Percentiles rank a stretch among this genome's conserved stretches.
phyloP scores from a whole-genome alignment of 2,888 invertebrate species.

The Nycteola revayana region DNA sequence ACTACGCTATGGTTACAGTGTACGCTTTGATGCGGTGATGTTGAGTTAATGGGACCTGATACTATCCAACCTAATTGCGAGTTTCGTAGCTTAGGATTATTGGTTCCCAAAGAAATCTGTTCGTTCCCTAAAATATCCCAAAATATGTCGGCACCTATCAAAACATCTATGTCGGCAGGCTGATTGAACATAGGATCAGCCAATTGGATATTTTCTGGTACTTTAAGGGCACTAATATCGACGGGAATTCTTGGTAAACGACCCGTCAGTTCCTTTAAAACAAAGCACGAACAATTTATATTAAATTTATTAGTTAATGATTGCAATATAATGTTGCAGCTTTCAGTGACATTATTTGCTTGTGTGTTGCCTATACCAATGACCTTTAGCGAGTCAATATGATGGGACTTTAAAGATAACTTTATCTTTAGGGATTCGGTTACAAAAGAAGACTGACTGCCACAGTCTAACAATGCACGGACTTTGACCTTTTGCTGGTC shows the following conservation, averaged over 20 bases:
- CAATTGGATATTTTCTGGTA: constrained; percentile 5
- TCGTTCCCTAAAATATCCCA: constrained; percentile 10
- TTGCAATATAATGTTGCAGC: constrained; percentile 6
- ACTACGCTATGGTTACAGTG: constrained; percentile 8
- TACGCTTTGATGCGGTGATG: background rate
- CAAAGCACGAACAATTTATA: constrained; percentile 15
- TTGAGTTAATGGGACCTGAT: constrained; percentile 1
- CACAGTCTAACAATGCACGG: constrained; percentile 2
- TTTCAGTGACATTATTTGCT: constrained; percentile 4
- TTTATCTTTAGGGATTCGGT: constrained; percentile 4
- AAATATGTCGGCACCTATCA: constrained; percentile 1
- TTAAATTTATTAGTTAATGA: constrained; percentile 13
- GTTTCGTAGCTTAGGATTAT: constrained; percentile 1
- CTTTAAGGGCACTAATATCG: background rate
- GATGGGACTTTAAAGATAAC: background rate
- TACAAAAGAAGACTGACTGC: constrained; percentile 5
- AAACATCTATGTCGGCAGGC: constrained; percentile 2
- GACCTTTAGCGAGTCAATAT: constrained; percentile 5
- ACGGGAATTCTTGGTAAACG: constrained; percentile 3
- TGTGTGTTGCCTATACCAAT: constrained; percentile 13
- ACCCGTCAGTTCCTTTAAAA: constrained; percentile 16
- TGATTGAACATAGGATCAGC: constrained; percentile 11
- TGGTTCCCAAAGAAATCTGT: background rate
- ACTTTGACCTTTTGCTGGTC: background rate
- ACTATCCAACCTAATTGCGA: constrained; percentile 9